Conservation (phyloP, 2,888 invertebrate species). For the Tubulanus polymorphus region DNA sequence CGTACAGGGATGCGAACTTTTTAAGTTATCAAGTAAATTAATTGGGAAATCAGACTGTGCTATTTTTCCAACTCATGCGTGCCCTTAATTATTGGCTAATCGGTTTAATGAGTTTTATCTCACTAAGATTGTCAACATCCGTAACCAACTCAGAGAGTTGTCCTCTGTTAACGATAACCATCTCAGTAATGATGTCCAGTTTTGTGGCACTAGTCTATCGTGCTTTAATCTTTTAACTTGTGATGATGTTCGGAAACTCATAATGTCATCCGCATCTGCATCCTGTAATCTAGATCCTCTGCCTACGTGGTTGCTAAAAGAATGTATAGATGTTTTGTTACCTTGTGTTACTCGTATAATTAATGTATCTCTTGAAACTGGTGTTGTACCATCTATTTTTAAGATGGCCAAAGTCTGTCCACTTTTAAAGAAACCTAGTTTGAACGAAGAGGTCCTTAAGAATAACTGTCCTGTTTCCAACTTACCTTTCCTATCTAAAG, state of each 20-base stretch:
- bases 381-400: neutral
- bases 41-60: neutral
- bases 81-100: neutral
- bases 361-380: neutral
- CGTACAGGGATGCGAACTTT: too few species aligned
- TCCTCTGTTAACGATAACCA: too few species aligned
- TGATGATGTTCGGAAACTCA: neutral
- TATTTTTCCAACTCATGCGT: neutral
- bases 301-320: slow-evolving; percentile 5
- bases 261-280: neutral
- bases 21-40: neutral
- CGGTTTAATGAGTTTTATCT: neutral
- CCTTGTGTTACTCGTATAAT: neutral
- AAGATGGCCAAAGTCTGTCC: slow-evolving; percentile 1
- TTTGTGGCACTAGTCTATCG: too few species aligned
- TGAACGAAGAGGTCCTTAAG: neutral
- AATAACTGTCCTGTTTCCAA: slow-evolving; percentile 5
- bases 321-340: neutral
- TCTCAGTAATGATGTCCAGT: too few species aligned
- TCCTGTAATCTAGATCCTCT: slow-evolving; percentile 3
- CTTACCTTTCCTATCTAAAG: slow-evolving; percentile 1
- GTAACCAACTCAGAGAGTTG: too few species aligned
- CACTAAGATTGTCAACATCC: neutral
- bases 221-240: too few species aligned
- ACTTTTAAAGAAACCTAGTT: neutral